Percentiles rank a stretch among this genome's conserved stretches.
These are phyloP conservation scores for Drosophila multiciliata DNA, from an alignment of 2,888 invertebrate genomes.

Conservation along the genomic window DNA sequence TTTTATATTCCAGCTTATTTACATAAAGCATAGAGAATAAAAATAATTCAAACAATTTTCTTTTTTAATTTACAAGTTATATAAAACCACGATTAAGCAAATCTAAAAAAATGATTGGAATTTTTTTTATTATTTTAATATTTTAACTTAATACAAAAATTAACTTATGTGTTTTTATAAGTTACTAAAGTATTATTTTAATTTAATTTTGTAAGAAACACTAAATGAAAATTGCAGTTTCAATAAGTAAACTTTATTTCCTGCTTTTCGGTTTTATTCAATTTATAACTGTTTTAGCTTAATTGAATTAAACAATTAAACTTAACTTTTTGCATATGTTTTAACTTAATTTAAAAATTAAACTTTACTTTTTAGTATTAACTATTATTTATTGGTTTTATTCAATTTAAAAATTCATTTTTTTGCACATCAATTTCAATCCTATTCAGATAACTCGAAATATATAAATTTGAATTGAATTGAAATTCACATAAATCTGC, in stretches of 20 bases:
- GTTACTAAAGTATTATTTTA: not conserved
- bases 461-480: conserved; percentile 1
- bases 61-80: not conserved
- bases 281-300: not conserved
- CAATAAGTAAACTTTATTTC: no score
- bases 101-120: not conserved
- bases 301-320: not conserved
- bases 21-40: not conserved
- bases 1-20: not conserved
- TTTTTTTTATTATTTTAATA: not conserved
- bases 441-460: not conserved
- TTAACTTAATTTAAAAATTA: not conserved
- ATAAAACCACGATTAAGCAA: not conserved
- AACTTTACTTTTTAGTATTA: not conserved
- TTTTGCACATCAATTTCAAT: not conserved
- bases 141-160: not conserved
- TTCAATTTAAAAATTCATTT: not conserved
- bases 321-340: not conserved
- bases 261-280: not conserved
- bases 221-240: not conserved
- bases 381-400: not conserved
- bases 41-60: not conserved
- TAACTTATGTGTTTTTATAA: not conserved
- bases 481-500: not conserved
- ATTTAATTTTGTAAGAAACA: not conserved